Percentiles rank a stretch among this genome's conserved stretches.
Evolutionary conservation across 2,797 vertebrate genomes (phyloP).

Genomic region (Otolemur crassicaudatus): DNA sequence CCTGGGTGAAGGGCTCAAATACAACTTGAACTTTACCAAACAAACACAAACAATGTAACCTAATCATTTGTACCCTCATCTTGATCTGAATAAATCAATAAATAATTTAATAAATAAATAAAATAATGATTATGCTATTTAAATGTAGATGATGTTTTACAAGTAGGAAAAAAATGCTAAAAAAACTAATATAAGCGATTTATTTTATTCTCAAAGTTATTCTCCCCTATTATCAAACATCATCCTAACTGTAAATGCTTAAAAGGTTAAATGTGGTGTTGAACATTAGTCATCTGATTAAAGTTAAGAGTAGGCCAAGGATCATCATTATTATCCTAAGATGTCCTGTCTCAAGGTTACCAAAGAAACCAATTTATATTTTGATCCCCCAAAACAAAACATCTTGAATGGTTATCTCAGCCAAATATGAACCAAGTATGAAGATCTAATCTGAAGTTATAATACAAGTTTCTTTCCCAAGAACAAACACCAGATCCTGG

Average conservation of each 20-base stretch:
- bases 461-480: slow-evolving; percentile 25
- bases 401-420: slow-evolving; percentile 1
- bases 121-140: slow-evolving; percentile 28
- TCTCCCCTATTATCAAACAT: slow-evolving; percentile 1
- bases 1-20: too few species aligned
- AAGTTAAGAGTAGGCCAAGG: not conserved
- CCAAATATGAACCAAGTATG: not conserved
- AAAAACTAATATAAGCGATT: not conserved
- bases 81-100: too few species aligned
- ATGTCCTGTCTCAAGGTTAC: not conserved
- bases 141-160: slow-evolving; percentile 22
- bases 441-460: not conserved
- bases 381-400: slow-evolving; percentile 15
- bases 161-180: not conserved
- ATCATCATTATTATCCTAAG: not conserved
- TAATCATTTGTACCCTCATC: too few species aligned
- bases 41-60: too few species aligned
- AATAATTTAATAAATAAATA: not conserved
- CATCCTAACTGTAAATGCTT: not conserved
- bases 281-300: not conserved
- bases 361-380: slow-evolving; percentile 22
- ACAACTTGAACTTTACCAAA: too few species aligned
- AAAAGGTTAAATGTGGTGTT: not conserved
- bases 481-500: not conserved
- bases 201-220: slow-evolving; percentile 45